These are phyloP conservation scores for Biston betularia DNA, from an alignment of 2,888 invertebrate species.

Conservation along the genomic window DNA sequence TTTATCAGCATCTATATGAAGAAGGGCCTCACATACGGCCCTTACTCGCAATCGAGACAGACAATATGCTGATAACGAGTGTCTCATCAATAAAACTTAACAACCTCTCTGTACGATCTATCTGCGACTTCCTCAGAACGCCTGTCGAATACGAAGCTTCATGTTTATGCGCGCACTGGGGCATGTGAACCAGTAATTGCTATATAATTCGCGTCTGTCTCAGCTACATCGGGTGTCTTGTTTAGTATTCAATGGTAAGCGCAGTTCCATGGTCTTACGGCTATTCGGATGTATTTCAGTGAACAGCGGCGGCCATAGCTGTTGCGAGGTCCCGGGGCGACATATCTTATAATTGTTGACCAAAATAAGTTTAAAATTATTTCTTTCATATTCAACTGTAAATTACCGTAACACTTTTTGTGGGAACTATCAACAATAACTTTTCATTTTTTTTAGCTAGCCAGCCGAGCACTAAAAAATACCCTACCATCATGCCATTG, in stretches of 20 bases:
- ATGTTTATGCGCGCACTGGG: background rate
- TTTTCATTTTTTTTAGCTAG: too few relatives aligned
- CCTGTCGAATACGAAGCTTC: slow-evolving; percentile 16
- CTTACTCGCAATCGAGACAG: background rate
- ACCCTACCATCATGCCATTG: too few relatives aligned
- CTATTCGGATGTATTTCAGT: too few relatives aligned
- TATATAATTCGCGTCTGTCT: slow-evolving; percentile 42
- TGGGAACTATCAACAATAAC: too few relatives aligned
- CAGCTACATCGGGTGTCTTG: slow-evolving; percentile 12
- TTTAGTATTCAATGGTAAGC: slow-evolving; percentile 42
- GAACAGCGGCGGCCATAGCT: too few relatives aligned
- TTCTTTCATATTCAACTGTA: too few relatives aligned
- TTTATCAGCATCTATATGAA: background rate
- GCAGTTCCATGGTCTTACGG: slow-evolving; percentile 29
- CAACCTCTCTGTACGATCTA: background rate
- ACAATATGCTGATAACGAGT: slow-evolving; percentile 5
- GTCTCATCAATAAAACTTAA: background rate
- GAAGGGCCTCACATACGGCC: background rate
- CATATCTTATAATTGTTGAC: too few relatives aligned
- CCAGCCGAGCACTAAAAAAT: too few relatives aligned
- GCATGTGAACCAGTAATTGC: slow-evolving; percentile 45
- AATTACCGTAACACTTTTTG: too few relatives aligned
- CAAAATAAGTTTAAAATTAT: too few relatives aligned
- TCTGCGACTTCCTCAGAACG: slow-evolving; percentile 6
- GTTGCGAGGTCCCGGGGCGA: too few relatives aligned